Percentiles rank a stretch among this genome's conserved stretches.
Evolutionary conservation across 2,888 invertebrate species (phyloP).

Genomic region (Brachypalpus laphriformis): DNA sequence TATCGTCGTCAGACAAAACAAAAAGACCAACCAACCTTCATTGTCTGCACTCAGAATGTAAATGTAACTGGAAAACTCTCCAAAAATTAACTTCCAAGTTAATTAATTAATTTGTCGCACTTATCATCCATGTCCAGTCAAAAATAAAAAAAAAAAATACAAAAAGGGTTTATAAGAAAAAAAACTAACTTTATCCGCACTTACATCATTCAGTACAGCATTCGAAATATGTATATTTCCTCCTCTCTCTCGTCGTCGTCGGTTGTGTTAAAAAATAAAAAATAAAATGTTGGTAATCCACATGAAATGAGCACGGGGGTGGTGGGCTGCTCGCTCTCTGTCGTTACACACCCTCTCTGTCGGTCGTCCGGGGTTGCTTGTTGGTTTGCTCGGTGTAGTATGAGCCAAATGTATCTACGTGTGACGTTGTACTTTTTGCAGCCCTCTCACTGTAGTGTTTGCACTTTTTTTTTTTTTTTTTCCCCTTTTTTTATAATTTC

Average conservation of each 20-base stretch:
- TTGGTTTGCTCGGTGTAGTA: constrained; percentile 8
- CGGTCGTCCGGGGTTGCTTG: background rate
- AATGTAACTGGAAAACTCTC: constrained; percentile 18
- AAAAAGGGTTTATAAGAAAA: background rate
- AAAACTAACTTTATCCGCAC: constrained; percentile 38
- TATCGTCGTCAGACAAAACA: constrained; percentile 11
- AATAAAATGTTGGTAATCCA: constrained; percentile 68
- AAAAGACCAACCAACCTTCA: background rate
- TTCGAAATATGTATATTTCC: constrained; percentile 45
- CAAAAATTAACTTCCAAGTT: constrained; percentile 65
- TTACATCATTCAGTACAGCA: constrained; percentile 66
- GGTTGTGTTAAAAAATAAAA: constrained; percentile 4
- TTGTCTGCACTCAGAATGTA: constrained; percentile 7
- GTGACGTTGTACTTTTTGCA: constrained; percentile 68
- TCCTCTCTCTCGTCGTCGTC: background rate
- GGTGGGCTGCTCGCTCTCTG: background rate
- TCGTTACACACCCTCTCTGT: constrained; percentile 5
- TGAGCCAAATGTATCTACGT: constrained; percentile 51
- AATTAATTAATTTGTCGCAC: constrained; percentile 73
- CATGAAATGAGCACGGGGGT: constrained; percentile 60
- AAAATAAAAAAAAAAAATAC: constrained; percentile 25
- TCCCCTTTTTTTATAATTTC: constrained; percentile 20
- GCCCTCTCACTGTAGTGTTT: constrained; percentile 60
- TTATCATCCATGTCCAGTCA: constrained; percentile 30
- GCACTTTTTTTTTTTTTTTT: constrained; percentile 49